A percentile compares a stretch with the other conserved stretches of the same genome.
Evolutionary conservation across 2,113 vertebrate species (phyloP).

Genomic region (Petroica traversi): DNA sequence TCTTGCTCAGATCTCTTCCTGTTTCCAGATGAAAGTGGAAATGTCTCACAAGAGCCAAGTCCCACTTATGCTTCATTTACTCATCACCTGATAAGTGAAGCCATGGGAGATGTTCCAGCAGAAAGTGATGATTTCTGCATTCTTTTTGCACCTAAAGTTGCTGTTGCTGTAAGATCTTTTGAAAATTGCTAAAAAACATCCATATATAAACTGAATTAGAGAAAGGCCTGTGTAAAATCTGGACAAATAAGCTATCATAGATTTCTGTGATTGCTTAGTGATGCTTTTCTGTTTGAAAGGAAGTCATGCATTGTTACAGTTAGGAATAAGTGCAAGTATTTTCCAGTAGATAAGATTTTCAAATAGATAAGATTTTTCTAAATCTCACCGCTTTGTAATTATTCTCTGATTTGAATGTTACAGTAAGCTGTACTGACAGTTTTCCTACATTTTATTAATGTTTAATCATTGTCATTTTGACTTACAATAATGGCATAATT

Average conservation of each 20-base stretch:
- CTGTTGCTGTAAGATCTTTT: constrained; percentile 76
- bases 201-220: background rate
- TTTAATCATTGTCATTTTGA: background rate
- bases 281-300: background rate
- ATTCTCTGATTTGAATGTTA: background rate
- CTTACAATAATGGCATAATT: background rate
- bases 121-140: constrained; percentile 97
- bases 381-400: background rate
- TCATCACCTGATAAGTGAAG: constrained; percentile 84
- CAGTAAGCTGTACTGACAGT: background rate
- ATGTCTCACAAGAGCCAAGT: constrained; percentile 81
- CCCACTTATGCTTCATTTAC: constrained; percentile 80
- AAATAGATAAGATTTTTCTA: background rate
- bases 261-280: background rate
- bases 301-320: background rate
- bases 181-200: background rate
- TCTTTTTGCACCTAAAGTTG: constrained; percentile 88
- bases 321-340: background rate
- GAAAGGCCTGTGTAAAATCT: background rate
- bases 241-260: background rate
- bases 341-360: background rate
- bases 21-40: constrained; percentile 96
- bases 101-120: constrained; percentile 70
- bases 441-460: background rate
- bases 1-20: constrained; percentile 94